Evolutionary conservation across 2,113 vertebrate genomes (phyloP).

Genomic region (Tauraco erythrolophus): DNA sequence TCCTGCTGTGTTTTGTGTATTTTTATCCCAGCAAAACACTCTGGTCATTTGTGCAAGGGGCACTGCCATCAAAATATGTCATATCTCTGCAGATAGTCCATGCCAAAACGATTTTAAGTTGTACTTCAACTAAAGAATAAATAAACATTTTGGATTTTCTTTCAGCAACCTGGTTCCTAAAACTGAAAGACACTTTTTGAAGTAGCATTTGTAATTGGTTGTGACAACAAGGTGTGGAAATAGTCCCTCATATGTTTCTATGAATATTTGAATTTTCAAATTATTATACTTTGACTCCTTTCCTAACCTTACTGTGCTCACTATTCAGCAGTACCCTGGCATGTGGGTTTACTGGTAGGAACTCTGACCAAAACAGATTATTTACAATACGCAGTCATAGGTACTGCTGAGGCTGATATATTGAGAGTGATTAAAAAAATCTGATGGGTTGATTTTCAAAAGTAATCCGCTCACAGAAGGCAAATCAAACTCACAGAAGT

Average conservation of each 20-base stretch:
- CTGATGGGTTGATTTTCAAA: neutral
- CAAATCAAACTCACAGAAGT: neutral
- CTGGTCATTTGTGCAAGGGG: neutral
- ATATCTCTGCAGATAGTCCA: neutral
- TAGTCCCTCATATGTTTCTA: neutral
- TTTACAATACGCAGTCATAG: neutral
- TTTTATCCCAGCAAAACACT: neutral
- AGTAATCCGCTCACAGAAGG: fast-evolving
- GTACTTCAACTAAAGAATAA: neutral
- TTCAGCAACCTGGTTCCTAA: neutral
- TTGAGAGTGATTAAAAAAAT: neutral
- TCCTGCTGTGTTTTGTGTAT: neutral
- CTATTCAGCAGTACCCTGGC: neutral
- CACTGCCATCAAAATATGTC: neutral
- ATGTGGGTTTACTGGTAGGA: neutral
- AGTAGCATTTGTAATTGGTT: neutral
- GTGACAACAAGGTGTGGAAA: neutral
- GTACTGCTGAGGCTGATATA: neutral
- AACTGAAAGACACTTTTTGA: neutral
- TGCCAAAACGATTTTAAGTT: neutral
- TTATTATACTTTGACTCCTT: neutral
- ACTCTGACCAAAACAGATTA: neutral
- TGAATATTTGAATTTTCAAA: neutral
- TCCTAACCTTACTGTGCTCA: neutral
- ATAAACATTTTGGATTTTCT: neutral